Evolutionary conservation across 2,888 invertebrate genomes (phyloP), one percentile per base, ranked within the genome.

Genomic region (Aspidiotus destructor): DNA sequence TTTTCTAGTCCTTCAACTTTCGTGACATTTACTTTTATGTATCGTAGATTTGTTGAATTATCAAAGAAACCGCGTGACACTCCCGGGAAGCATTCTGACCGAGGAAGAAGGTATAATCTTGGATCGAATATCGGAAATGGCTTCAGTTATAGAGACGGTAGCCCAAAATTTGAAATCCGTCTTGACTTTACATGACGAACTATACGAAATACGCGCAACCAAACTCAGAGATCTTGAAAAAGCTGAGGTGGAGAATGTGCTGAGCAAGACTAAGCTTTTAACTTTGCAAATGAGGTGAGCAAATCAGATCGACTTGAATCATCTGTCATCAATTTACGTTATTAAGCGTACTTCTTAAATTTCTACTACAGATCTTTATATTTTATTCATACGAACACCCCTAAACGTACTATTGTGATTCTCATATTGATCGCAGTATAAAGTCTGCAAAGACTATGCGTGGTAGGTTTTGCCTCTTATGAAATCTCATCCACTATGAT

Each of bases 71-170:
- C 15, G 11, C 15, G 15, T 65, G 7, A 41, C 44, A 1, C 54
- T 65, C 42, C 65, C 65, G 8, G 44, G 65, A 10, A 65, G 65
- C 40, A 58, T 57, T 17, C n/a, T 65, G 13, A 65, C 65, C 13
- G 65, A 65, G 48, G 65, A 65, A 44, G 54, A 58, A 17, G 57
- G 41, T 41, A 8, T 40, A 3, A 28, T 65, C 7, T 44, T 65
- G 44, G 57, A 57, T 17, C 8, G 13, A 44, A n/a, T 65, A 16
- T 42, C 41, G 10, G 55, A 65, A 16, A 42, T 65, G 8, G 54
- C 57, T 10, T 13, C 2, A 13, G 41, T 15, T 44, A 28, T 65
- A 16, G 13, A 41, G 6, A 57, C 58, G 0, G 55, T 55, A n/a
- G 41, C 16, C 2, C 57, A 57, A 44, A 15, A 57, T 28, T 41